Percentiles rank a stretch among this genome's conserved stretches.
Evolutionary conservation across 2,113 vertebrate species (phyloP).

Genomic region (Brienomyrus brachyistius): DNA sequence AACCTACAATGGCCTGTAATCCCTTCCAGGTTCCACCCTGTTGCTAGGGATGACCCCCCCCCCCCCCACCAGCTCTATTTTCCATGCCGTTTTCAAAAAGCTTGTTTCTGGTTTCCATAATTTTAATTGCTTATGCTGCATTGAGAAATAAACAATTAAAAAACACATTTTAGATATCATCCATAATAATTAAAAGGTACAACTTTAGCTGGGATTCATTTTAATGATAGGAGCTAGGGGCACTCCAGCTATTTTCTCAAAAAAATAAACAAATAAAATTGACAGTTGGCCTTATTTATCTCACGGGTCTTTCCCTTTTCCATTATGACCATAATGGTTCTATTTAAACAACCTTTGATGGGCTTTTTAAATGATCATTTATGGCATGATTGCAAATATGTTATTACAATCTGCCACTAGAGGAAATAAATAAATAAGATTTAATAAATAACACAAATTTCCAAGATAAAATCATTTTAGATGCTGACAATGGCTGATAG

Average conservation of each 20-base stretch:
- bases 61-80: neutral
- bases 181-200: neutral
- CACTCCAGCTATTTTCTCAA: neutral
- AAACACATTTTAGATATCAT: neutral
- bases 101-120: neutral
- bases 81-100: neutral
- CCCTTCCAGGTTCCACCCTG: neutral
- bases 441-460: constrained; percentile 12
- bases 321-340: neutral
- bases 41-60: neutral
- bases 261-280: neutral
- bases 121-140: neutral
- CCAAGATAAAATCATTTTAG: neutral
- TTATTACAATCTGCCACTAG: neutral
- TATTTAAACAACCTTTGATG: constrained; percentile 6
- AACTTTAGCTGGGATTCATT: neutral
- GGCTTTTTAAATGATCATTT: constrained; percentile 17
- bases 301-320: neutral
- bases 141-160: neutral
- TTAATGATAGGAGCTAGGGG: neutral
- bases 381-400: neutral
- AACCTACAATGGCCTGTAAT: neutral
- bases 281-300: neutral
- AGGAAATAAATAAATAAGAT: constrained; percentile 1
- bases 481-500: neutral